Evolutionary conservation across 2,888 invertebrate species (phyloP).

Genomic region (Tromatobia lineatoria): DNA sequence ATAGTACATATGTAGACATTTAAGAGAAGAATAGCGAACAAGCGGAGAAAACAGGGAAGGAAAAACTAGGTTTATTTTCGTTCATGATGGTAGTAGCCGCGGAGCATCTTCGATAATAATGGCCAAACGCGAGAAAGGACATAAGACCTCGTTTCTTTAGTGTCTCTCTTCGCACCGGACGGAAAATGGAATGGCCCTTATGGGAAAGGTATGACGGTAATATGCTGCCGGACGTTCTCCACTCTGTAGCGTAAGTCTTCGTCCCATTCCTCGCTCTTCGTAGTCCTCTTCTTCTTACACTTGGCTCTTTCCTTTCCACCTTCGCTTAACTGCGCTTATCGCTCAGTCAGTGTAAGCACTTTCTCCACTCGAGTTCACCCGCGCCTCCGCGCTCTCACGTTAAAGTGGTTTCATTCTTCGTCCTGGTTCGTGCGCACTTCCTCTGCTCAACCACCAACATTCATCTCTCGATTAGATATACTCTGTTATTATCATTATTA

Average conservation of each 20-base stretch:
- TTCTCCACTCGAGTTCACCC: conserved; percentile 58
- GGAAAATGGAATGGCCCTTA: conserved; percentile 65
- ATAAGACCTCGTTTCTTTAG: conserved; percentile 50
- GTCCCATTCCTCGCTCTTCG: conserved; percentile 9
- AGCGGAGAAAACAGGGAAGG: neutral
- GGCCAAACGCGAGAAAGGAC: conserved; percentile 8
- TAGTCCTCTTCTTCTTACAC: conserved; percentile 19
- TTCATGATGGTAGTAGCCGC: conserved; percentile 16
- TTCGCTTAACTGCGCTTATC: conserved; percentile 64
- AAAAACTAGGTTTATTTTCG: conserved; percentile 42
- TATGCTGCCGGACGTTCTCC: conserved; percentile 60
- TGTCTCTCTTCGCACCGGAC: conserved; percentile 63
- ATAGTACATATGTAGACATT: neutral
- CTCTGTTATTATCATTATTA: conserved; percentile 13
- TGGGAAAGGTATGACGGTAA: conserved; percentile 66
- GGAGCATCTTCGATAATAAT: conserved; percentile 53
- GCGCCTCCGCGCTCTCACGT: conserved; percentile 46
- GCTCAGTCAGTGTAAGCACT: conserved; percentile 67
- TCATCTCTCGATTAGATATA: conserved; percentile 7
- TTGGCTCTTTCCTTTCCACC: conserved; percentile 36
- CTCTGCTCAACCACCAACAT: conserved; percentile 6
- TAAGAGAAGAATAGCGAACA: neutral
- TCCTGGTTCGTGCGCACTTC: conserved; percentile 34
- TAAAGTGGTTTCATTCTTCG: conserved; percentile 41
- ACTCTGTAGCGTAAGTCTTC: conserved; percentile 44